phyloP scores from a whole-genome alignment of 2,113 vertebrate genomes.

The Poecile atricapillus region DNA sequence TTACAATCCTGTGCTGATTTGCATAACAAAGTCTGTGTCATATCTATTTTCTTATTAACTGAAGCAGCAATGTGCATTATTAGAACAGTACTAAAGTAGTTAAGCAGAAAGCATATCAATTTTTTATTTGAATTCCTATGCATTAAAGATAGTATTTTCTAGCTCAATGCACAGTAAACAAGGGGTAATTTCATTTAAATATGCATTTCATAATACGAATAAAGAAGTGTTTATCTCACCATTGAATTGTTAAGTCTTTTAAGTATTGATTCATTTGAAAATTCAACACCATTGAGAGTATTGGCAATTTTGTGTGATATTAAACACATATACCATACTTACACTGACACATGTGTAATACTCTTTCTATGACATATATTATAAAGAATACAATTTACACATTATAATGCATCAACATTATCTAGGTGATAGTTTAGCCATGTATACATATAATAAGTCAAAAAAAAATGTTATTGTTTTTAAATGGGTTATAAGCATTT shows the following conservation, averaged over 20 bases:
- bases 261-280: slow-evolving; percentile 35
- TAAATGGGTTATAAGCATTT: not conserved
- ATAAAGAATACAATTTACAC: not conserved
- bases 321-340: not conserved
- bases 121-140: slow-evolving; percentile 11
- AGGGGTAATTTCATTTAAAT: slow-evolving; percentile 59
- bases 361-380: not conserved
- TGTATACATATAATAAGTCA: not conserved
- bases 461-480: not conserved
- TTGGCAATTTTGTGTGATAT: slow-evolving; percentile 12
- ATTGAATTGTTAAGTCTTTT: slow-evolving; percentile 38
- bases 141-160: slow-evolving; percentile 40
- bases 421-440: not conserved
- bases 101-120: not conserved
- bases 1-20: slow-evolving; percentile 25
- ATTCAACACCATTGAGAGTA: not conserved
- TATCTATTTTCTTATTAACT: slow-evolving; percentile 34
- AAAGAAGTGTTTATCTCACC: slow-evolving; percentile 44
- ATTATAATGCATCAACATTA: not conserved
- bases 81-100: not conserved
- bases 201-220: slow-evolving; percentile 35
- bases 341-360: not conserved
- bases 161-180: slow-evolving; percentile 29
- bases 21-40: slow-evolving; percentile 24
- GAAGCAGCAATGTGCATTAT: slow-evolving; percentile 8